Evolutionary conservation across 2,888 invertebrate species (phyloP).

Genomic region (Matsumyia berberina): DNA sequence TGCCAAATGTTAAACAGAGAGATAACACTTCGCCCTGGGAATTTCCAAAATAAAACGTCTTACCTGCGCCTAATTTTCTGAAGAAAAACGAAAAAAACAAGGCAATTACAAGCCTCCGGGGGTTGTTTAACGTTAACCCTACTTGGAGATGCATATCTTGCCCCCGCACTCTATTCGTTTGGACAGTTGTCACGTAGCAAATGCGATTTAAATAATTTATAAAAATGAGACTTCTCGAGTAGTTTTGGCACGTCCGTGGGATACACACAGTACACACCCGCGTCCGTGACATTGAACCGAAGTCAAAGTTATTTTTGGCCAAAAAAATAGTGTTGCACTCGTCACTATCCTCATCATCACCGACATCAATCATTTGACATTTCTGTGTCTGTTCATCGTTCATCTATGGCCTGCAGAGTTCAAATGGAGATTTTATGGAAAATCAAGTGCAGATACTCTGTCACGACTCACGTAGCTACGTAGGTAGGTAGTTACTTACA

Average conservation of each 20-base stretch:
- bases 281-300: slow-evolving; percentile 60
- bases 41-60: slow-evolving; percentile 33
- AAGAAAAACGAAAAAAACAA: slow-evolving; percentile 19
- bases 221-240: slow-evolving; percentile 54
- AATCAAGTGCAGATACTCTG: slow-evolving; percentile 16
- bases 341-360: slow-evolving; percentile 29
- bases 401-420: slow-evolving; percentile 32
- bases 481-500: too few species aligned
- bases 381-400: slow-evolving; percentile 1
- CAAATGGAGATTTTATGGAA: slow-evolving; percentile 61
- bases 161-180: slow-evolving; percentile 45
- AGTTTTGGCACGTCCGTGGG: slow-evolving; percentile 59
- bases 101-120: slow-evolving; percentile 37
- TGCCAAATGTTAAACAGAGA: slow-evolving; percentile 49
- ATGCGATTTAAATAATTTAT: slow-evolving; percentile 74
- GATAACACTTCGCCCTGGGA: slow-evolving; percentile 8
- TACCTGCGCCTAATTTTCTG: slow-evolving; percentile 19
- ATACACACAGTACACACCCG: neutral
- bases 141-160: slow-evolving; percentile 48
- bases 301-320: slow-evolving; percentile 50
- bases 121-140: slow-evolving; percentile 68
- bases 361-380: slow-evolving; percentile 53
- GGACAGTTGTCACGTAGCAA: slow-evolving; percentile 71
- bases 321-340: slow-evolving; percentile 45
- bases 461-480: slow-evolving; percentile 8